Conservation (phyloP, 35 echinoderm and acorn worm species). For the Antedon bifida region DNA sequence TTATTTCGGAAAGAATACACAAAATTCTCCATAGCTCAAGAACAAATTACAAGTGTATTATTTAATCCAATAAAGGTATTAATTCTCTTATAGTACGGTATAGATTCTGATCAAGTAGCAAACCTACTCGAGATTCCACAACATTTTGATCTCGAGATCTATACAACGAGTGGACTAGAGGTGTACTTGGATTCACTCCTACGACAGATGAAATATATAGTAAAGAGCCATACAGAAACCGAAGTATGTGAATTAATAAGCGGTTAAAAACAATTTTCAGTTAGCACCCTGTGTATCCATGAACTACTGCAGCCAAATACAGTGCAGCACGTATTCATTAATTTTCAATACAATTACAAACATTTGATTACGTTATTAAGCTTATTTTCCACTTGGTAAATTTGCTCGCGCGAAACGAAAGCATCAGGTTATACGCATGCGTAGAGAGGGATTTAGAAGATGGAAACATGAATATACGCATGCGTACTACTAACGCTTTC, state of each 20-base stretch:
- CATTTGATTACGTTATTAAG: not conserved
- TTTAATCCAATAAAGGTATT: too few species aligned
- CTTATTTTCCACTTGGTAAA: too few species aligned
- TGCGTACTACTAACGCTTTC: too few species aligned
- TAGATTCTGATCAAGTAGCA: slow-evolving; percentile 89
- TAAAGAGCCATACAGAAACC: slow-evolving; percentile 86
- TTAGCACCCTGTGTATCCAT: not conserved
- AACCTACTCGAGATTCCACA: slow-evolving; percentile 95
- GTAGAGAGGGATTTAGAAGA: too few species aligned
- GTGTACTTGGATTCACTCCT: slow-evolving; percentile 85
- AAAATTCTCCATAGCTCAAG: too few species aligned
- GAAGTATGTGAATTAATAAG: slow-evolving; percentile 43
- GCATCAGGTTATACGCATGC: too few species aligned
- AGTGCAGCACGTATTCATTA: too few species aligned
- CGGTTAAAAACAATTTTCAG: not conserved
- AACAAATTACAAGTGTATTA: too few species aligned
- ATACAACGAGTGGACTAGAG: slow-evolving; percentile 87
- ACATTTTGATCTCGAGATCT: slow-evolving; percentile 96
- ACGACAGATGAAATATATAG: slow-evolving; percentile 85
- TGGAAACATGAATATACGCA: too few species aligned
- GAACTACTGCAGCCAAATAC: too few species aligned
- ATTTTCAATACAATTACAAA: not conserved
- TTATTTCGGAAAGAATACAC: too few species aligned
- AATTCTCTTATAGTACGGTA: slow-evolving; percentile 43
- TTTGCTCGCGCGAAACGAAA: too few species aligned